Evolutionary conservation across 2,113 vertebrate species (phyloP).

Genomic region (Otocyon megalotis): DNA sequence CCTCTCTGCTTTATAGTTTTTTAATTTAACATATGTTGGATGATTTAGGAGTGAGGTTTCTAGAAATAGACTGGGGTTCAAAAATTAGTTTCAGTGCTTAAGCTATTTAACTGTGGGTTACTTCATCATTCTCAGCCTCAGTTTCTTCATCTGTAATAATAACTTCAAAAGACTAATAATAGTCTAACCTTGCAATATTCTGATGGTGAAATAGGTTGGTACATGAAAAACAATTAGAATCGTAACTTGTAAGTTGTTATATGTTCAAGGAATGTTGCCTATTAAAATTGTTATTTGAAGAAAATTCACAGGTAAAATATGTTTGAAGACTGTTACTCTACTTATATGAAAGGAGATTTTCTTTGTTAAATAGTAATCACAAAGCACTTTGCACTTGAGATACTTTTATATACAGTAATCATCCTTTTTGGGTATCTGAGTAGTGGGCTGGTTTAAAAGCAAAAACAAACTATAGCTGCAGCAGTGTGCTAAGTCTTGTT

Average conservation of each 20-base stretch:
- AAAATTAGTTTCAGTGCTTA: not conserved
- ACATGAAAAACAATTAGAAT: not conserved
- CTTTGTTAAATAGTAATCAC: not conserved
- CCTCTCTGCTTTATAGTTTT: not conserved
- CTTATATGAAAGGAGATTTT: not conserved
- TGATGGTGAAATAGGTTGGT: not conserved
- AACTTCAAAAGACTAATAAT: not conserved
- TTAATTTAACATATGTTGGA: not conserved
- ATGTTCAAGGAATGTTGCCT: not conserved
- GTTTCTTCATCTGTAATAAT: not conserved
- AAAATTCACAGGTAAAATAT: not conserved
- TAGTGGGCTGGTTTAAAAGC: not conserved
- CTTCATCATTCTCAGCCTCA: conserved; percentile 16
- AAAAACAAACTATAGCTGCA: not conserved
- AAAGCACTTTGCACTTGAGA: not conserved
- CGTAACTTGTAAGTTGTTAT: not conserved
- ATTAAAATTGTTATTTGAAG: conserved; percentile 3
- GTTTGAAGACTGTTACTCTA: not conserved
- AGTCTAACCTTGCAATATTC: not conserved
- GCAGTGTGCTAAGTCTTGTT: not conserved
- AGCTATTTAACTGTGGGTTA: not conserved
- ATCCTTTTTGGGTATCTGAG: not conserved
- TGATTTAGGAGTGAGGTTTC: not conserved
- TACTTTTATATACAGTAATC: not conserved
- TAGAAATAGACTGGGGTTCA: not conserved